Percentiles rank a stretch among this genome's conserved stretches.
Conservation (phyloP, 2,888 invertebrate species). For the Tetramorium bicarinatum region DNA sequence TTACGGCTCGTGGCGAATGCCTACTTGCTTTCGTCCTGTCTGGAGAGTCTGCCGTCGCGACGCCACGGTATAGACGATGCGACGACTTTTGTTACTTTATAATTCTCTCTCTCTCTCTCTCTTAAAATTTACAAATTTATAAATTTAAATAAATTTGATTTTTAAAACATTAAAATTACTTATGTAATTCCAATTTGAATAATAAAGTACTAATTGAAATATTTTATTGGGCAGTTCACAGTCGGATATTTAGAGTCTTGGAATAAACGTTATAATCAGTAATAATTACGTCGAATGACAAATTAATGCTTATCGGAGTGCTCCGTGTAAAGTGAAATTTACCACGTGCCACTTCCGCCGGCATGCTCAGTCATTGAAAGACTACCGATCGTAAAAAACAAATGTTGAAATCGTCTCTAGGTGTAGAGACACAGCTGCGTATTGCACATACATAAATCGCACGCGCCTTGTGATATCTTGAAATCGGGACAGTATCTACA, state of each 20-base stretch:
- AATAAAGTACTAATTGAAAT: not conserved
- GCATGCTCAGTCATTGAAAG: constrained; percentile 33
- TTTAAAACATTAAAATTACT: not conserved
- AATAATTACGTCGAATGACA: constrained; percentile 25
- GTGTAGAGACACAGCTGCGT: constrained; percentile 45
- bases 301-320: not conserved
- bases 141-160: not conserved
- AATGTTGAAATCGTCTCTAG: constrained; percentile 32
- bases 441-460: constrained; percentile 23
- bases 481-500: not conserved
- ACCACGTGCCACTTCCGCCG: constrained; percentile 59
- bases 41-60: not conserved
- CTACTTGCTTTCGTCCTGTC: constrained; percentile 26
- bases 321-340: constrained; percentile 18
- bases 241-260: not conserved
- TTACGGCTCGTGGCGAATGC: constrained; percentile 12
- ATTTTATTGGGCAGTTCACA: not conserved
- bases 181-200: not conserved
- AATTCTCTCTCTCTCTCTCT: not conserved
- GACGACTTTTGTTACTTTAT: not conserved
- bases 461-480: not conserved
- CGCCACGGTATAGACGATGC: not conserved
- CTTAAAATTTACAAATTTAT: constrained; percentile 3
- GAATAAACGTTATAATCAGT: not conserved
- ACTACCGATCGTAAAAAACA: constrained; percentile 23